Evolutionary conservation across 2,113 vertebrate genomes (phyloP).

Genomic region (Lethenteron reissneri): DNA sequence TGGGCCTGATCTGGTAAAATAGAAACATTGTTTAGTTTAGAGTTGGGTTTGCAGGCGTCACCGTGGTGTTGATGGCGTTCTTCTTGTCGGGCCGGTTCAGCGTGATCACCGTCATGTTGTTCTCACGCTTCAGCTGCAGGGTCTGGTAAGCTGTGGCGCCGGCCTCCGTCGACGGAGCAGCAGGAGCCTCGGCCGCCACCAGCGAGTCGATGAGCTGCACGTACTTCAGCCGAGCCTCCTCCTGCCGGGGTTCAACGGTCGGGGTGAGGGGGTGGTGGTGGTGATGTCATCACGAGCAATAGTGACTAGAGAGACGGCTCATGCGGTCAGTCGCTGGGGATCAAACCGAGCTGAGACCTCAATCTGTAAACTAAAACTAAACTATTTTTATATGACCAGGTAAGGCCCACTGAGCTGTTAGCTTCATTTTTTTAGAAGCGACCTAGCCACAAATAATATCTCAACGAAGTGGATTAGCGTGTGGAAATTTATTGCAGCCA

Average conservation of each 20-base stretch:
- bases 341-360: no score
- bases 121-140: slow-evolving; percentile 34
- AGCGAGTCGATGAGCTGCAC: slow-evolving; percentile 40
- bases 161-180: slow-evolving; percentile 13
- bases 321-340: no score
- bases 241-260: slow-evolving; percentile 22
- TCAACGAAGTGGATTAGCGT: no score
- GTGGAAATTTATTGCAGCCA: no score
- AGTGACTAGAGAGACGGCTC: no score
- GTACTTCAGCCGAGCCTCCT: slow-evolving; percentile 47
- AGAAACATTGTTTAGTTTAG: slow-evolving; percentile 6
- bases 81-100: slow-evolving; percentile 60
- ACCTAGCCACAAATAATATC: no score
- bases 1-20: slow-evolving; percentile 4
- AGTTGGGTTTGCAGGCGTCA: background rate
- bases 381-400: no score
- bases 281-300: no score
- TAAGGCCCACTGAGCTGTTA: no score
- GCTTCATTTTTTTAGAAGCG: no score
- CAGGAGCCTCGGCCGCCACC: slow-evolving; percentile 22
- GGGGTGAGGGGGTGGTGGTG: no score
- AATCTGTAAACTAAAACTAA: no score
- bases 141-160: slow-evolving; percentile 19
- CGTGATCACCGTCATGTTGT: slow-evolving; percentile 57
- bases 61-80: slow-evolving; percentile 42